A percentile compares a stretch with the other conserved stretches of the same genome.
Conservation (phyloP, 2,797 vertebrate genomes). For the Loriculus beryllinus region DNA sequence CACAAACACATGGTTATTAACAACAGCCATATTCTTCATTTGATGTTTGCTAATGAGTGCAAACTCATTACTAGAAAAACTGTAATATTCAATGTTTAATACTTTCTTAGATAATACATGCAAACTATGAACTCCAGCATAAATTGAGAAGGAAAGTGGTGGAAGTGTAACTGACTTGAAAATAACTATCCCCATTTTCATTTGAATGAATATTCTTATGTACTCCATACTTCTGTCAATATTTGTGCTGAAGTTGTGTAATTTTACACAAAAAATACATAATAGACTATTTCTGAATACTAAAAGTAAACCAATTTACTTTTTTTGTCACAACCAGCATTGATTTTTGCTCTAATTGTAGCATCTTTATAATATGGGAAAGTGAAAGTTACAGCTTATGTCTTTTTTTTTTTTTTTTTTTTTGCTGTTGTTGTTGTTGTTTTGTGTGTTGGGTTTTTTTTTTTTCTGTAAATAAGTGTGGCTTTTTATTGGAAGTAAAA, state of each 20-base stretch:
- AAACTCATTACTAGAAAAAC: neutral
- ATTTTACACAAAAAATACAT: neutral
- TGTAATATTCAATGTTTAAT: neutral
- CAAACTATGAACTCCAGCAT: neutral
- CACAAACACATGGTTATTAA: neutral
- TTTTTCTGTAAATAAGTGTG: neutral
- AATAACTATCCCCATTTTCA: neutral
- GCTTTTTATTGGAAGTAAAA: neutral
- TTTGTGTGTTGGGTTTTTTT: too few relatives aligned
- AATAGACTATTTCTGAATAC: neutral
- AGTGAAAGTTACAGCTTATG: neutral
- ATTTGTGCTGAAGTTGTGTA: neutral
- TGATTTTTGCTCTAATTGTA: neutral
- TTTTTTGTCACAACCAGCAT: neutral
- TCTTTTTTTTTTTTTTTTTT: neutral
- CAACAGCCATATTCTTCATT: neutral
- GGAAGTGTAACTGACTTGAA: neutral
- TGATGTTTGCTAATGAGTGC: neutral
- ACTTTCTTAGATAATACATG: neutral
- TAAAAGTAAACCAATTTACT: neutral
- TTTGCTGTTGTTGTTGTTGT: too few relatives aligned
- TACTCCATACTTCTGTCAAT: neutral
- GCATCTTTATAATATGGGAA: neutral
- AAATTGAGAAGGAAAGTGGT: neutral
- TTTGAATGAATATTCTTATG: neutral